Evolutionary conservation across 2,888 invertebrate species (phyloP).

Genomic region (Nomada goodeniana): DNA sequence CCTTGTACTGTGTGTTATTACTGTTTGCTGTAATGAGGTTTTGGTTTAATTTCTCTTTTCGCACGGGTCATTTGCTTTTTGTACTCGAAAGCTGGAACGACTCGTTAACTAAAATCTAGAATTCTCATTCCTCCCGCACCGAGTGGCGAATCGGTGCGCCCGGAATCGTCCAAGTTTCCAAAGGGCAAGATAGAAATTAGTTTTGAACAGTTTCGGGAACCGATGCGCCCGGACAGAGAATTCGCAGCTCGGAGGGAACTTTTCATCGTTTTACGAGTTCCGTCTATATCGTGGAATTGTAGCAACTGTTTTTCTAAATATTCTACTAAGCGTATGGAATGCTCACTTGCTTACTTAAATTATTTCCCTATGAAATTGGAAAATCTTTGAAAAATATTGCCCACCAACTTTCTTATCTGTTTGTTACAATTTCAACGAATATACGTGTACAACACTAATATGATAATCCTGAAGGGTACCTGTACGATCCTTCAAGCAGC

Average conservation of each 20-base stretch:
- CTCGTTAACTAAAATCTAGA: background rate
- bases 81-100: background rate
- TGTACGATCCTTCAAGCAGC: background rate
- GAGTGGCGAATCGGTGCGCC: background rate
- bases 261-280: background rate
- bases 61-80: background rate
- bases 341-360: too few relatives aligned
- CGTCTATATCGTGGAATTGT: background rate
- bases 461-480: too few relatives aligned
- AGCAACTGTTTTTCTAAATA: too few relatives aligned
- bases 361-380: too few relatives aligned
- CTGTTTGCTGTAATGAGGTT: too few relatives aligned
- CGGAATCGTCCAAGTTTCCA: background rate
- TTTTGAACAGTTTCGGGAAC: constrained; percentile 6
- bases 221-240: background rate
- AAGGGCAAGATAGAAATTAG: constrained; percentile 14
- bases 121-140: background rate
- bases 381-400: too few relatives aligned
- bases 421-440: too few relatives aligned
- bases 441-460: too few relatives aligned
- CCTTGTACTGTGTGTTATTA: too few relatives aligned
- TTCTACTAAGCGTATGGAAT: too few relatives aligned
- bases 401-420: too few relatives aligned
- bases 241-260: background rate
- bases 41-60: too few relatives aligned